phyloP scores from a whole-genome alignment of 2,797 vertebrate species.

The Amniataba percoides region DNA sequence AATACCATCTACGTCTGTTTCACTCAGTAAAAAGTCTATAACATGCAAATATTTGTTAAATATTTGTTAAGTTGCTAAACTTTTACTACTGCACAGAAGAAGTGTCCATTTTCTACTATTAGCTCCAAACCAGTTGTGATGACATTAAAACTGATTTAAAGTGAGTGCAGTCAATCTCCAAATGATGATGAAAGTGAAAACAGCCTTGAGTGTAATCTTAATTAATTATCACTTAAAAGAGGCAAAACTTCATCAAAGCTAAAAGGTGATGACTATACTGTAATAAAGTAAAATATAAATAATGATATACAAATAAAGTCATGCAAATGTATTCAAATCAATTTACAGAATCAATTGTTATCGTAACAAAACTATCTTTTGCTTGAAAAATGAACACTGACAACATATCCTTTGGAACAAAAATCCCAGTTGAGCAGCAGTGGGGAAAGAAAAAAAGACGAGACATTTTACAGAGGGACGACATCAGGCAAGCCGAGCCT shows the following conservation, averaged over 20 bases:
- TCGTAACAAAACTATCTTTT: background rate
- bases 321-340: background rate
- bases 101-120: background rate
- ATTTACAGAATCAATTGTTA: background rate
- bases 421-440: conserved; percentile 6
- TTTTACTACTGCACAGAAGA: background rate
- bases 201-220: background rate
- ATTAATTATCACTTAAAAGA: background rate
- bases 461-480: background rate
- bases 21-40: background rate
- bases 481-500: background rate
- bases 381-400: background rate
- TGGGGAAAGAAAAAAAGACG: background rate
- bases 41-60: background rate
- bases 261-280: background rate
- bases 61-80: background rate
- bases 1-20: background rate
- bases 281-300: no score
- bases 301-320: no score
- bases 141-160: background rate
- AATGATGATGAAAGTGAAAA: background rate
- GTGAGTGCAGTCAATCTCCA: background rate
- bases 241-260: background rate
- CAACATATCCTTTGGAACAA: background rate
- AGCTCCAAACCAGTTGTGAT: conserved; percentile 1